Percentiles rank a stretch among this genome's conserved stretches.
Conservation (phyloP, 2,888 invertebrate genomes). For the Pegoplata infirma region DNA sequence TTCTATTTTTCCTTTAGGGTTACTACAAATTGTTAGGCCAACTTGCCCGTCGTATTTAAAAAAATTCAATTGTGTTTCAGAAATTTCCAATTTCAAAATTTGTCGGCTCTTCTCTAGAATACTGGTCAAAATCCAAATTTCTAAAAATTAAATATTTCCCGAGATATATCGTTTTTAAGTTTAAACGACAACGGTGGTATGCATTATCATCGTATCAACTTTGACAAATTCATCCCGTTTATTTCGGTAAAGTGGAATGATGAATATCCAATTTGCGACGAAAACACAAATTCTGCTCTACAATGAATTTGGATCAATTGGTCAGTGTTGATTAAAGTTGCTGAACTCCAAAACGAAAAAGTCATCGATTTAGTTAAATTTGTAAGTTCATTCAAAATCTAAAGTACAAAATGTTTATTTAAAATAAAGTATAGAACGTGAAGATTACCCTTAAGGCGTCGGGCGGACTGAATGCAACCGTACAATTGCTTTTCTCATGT, state of each 20-base stretch:
- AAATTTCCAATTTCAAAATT: too few species aligned
- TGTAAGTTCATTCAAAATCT: constrained; percentile 83
- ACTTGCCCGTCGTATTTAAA: constrained; percentile 98
- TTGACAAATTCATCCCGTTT: constrained; percentile 99
- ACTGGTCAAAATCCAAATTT: too few species aligned
- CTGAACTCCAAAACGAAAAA: constrained; percentile 88
- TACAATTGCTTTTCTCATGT: constrained; percentile 76
- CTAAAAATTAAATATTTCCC: too few species aligned
- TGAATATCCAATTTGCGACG: constrained; percentile 97
- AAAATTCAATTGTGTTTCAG: too few species aligned
- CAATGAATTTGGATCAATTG: constrained; percentile 96
- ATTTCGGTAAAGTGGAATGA: constrained; percentile 99
- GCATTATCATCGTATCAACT: constrained; percentile 99
- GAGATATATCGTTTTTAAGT: too few species aligned
- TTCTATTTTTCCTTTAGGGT: constrained; percentile 83
- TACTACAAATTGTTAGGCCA: constrained; percentile 97
- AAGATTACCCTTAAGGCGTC: constrained; percentile 78
- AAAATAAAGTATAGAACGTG: constrained; percentile 66
- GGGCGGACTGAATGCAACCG: constrained; percentile 80
- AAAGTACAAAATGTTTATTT: constrained; percentile 19
- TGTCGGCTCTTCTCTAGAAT: too few species aligned
- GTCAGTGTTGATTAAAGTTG: constrained; percentile 93
- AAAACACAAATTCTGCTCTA: constrained; percentile 95
- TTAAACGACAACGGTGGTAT: constrained; percentile 99
- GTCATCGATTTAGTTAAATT: constrained; percentile 97